These are phyloP conservation scores for Allophyes oxyacanthae DNA, from an alignment of 2,888 invertebrate genomes.

Conservation along the genomic window DNA sequence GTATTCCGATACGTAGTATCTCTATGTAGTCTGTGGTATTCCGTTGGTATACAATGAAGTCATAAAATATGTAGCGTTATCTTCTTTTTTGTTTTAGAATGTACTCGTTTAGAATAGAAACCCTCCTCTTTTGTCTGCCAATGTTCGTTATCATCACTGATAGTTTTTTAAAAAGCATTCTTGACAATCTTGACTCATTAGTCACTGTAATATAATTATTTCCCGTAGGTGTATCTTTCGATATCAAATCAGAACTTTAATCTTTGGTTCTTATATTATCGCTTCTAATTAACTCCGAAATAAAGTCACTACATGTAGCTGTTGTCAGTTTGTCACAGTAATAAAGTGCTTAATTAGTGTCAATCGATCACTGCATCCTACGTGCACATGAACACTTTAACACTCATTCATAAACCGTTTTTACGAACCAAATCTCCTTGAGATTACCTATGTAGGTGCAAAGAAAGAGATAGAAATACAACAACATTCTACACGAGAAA, in stretches of 20 bases:
- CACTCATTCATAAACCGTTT: slow-evolving; percentile 68
- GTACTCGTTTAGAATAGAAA: too few relatives aligned
- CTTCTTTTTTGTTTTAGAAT: slow-evolving; percentile 14
- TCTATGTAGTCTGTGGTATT: too few relatives aligned
- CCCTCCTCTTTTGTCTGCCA: too few relatives aligned
- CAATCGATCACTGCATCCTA: slow-evolving; percentile 39
- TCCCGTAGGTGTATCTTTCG: too few relatives aligned
- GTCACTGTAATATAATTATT: too few relatives aligned
- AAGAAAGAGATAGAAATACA: slow-evolving; percentile 50
- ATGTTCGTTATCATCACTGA: too few relatives aligned
- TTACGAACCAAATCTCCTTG: slow-evolving; percentile 73
- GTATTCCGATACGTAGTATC: too few relatives aligned
- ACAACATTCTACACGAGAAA: slow-evolving; percentile 27
- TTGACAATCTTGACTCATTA: too few relatives aligned
- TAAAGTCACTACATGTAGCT: not conserved
- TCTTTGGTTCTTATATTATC: too few relatives aligned
- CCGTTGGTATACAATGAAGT: slow-evolving; percentile 48
- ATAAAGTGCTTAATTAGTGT: slow-evolving; percentile 19
- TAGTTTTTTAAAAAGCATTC: too few relatives aligned
- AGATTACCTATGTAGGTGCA: slow-evolving; percentile 64
- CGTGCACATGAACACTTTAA: slow-evolving; percentile 36
- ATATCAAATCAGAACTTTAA: too few relatives aligned
- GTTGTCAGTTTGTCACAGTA: slow-evolving; percentile 24
- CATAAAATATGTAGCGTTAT: slow-evolving; percentile 43
- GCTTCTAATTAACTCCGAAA: not conserved